These are phyloP conservation scores for Globodera rostochiensis DNA, from an alignment of 1,140 invertebrate species.

Conservation along the genomic window DNA sequence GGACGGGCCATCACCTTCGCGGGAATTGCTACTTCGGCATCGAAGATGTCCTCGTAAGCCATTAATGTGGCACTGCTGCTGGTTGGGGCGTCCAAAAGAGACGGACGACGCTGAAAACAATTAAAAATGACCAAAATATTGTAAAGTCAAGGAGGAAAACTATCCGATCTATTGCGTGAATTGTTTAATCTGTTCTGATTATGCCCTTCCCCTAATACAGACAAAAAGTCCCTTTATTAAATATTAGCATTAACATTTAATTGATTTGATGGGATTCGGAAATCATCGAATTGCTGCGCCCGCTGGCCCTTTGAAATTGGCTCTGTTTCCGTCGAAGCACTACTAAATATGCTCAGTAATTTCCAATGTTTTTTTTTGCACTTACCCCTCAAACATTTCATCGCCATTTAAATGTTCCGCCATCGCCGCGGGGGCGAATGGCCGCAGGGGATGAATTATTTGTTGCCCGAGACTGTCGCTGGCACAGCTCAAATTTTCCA, in stretches of 20 bases:
- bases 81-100: not conserved
- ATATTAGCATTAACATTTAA: not conserved
- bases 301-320: not conserved
- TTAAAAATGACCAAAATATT: not conserved
- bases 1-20: slow-evolving; percentile 9
- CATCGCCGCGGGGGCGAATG: not conserved
- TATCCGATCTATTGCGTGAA: too few species aligned
- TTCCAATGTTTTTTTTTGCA: not conserved
- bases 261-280: slow-evolving; percentile 18
- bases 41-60: slow-evolving; percentile 24
- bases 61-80: not conserved
- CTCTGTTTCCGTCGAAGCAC: not conserved
- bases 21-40: slow-evolving; percentile 19
- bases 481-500: not conserved
- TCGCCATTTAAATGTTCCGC: not conserved
- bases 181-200: not conserved
- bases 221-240: too few species aligned
- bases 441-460: not conserved
- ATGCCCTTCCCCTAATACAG: too few species aligned
- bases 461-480: slow-evolving; percentile 2
- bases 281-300: slow-evolving; percentile 12
- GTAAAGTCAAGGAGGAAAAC: too few species aligned
- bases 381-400: not conserved
- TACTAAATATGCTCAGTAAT: not conserved
- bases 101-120: slow-evolving; percentile 12